Base-by-base conservation (phyloP, 2,888 invertebrate genomes). In the Volucella zonaria region DNA sequence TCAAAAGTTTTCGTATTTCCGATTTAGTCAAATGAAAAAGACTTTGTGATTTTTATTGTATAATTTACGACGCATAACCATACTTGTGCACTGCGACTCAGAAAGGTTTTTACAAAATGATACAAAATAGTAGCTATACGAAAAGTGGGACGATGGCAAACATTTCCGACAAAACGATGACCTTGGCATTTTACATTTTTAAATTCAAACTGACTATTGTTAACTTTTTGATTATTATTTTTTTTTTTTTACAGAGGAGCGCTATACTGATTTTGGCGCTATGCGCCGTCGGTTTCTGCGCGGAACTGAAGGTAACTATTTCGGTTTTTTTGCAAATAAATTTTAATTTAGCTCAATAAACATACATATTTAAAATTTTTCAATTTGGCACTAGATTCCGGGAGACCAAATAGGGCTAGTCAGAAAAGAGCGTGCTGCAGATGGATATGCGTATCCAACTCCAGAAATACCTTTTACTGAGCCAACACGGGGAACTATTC, bases 181-280 rank as follows among this genome's bases (percentile, higher is more conserved):
- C 58, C 58, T 58, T 58, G 40, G 40, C 58, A 58, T 40, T 15
- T 58, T 10, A 40, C 11, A 4, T 10, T 11, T 3, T 15, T 4
- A 40, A 40, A 56, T 31, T 14, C 9, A 12, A 15, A 56, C 6
- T 31, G 31, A 6, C 6, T 31, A 31, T 31, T 31, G 31, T 31
- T 6, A 40, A 14, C 14, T 52, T 40, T 18, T 23, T 51, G 11
- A 45, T 31, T 56, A 3, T 1, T 1, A 40, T 62, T 23, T 23
- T 23, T 42, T 62, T 79, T 59, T 59, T 58, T 85, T 86, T 87
- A 80, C 89, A 91, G 91, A 91, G 89, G 90, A 89, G 90, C 88
- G 89, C 90, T 89, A 81, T 91, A 87, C 88, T 90, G 82, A 87
- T 90, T 62, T 88, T 91, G 86, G 89, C 90, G 89, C 88, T 91